These are phyloP conservation scores for Hypomesus transpacificus DNA, from an alignment of 2,113 vertebrate genomes.

Conservation along the genomic window DNA sequence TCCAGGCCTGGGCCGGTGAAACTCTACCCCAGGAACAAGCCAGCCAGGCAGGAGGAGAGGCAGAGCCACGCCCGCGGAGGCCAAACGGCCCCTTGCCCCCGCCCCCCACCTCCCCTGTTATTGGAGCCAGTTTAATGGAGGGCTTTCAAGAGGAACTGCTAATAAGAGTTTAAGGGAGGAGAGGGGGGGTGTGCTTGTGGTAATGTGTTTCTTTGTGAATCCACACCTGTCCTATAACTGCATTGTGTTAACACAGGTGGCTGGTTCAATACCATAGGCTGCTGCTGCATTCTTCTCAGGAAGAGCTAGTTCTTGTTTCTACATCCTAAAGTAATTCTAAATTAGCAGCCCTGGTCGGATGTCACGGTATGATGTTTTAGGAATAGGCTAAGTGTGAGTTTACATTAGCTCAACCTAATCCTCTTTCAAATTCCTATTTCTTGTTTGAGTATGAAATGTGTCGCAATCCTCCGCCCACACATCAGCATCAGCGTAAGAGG, in stretches of 20 bases:
- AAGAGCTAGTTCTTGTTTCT: not conserved
- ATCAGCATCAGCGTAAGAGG: too few species aligned
- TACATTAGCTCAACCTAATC: not conserved
- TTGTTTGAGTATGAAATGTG: too few species aligned
- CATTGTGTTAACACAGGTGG: conserved; percentile 20
- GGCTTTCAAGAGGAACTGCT: not conserved
- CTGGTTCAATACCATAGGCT: not conserved
- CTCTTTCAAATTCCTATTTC: not conserved
- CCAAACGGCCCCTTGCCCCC: not conserved
- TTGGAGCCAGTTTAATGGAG: not conserved
- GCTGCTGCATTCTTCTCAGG: not conserved
- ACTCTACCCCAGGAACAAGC: conserved; percentile 35
- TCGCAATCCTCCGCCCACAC: too few species aligned
- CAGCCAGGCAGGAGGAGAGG: conserved; percentile 13
- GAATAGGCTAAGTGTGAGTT: not conserved
- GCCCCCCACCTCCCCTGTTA: not conserved
- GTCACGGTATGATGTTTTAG: not conserved
- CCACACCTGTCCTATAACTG: conserved; percentile 33
- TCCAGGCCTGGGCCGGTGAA: conserved; percentile 43
- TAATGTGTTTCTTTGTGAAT: conserved; percentile 30
- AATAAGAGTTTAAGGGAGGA: not conserved
- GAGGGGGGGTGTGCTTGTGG: not conserved
- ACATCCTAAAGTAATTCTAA: not conserved
- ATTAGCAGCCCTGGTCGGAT: not conserved
- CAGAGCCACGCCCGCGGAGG: conserved; percentile 36